A percentile compares a stretch with the other conserved stretches of the same genome.
Evolutionary conservation across 2,113 vertebrate species (phyloP).

Genomic region (Esox niger): DNA sequence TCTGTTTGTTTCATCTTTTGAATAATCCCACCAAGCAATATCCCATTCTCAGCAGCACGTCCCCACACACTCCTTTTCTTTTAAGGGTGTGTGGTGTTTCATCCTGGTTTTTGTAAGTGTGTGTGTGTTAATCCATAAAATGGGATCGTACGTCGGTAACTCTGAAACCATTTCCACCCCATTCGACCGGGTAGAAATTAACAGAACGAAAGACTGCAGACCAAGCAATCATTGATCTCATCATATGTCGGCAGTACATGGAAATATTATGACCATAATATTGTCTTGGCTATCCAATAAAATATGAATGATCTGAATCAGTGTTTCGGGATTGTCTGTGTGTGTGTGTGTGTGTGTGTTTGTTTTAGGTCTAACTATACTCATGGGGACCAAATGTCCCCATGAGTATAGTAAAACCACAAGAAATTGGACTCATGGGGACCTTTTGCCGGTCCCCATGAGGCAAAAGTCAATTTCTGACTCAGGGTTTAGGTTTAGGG

Average conservation of each 20-base stretch:
- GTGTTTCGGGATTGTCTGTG: not conserved
- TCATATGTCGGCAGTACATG: constrained; percentile 36
- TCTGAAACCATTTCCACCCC: constrained; percentile 59
- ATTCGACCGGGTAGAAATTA: constrained; percentile 55
- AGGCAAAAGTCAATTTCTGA: too few species aligned
- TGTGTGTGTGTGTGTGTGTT: too few species aligned
- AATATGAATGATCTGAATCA: not conserved
- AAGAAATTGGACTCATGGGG: too few species aligned
- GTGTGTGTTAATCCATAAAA: constrained; percentile 32
- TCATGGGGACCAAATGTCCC: too few species aligned
- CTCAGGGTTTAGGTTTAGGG: too few species aligned
- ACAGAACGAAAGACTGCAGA: constrained; percentile 41
- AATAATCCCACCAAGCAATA: too few species aligned
- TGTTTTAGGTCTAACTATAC: too few species aligned
- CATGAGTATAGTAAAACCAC: too few species aligned
- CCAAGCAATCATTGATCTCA: constrained; percentile 51
- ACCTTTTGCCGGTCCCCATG: too few species aligned
- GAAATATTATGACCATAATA: constrained; percentile 16
- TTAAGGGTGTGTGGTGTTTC: constrained; percentile 2
- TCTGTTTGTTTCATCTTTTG: not conserved
- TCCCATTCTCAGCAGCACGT: too few species aligned
- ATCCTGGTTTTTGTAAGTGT: not conserved
- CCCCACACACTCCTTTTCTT: not conserved
- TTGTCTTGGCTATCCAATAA: not conserved
- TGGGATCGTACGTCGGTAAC: constrained; percentile 59